These are phyloP conservation scores for Tamias sibiricus DNA, from an alignment of 2,113 vertebrate species.

Conservation along the genomic window DNA sequence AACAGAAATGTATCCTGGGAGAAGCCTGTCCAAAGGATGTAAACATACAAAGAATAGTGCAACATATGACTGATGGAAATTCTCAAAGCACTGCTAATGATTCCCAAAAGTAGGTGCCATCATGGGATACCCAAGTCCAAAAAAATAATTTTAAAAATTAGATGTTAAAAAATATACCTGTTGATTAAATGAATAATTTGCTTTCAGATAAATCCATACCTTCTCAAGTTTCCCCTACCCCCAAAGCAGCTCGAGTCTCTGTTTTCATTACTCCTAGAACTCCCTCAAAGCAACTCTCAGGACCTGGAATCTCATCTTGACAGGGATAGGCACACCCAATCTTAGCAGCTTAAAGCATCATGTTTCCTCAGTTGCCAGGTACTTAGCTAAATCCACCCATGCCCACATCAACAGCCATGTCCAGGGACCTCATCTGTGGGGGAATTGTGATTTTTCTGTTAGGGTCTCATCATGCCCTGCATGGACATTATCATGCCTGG, in stretches of 20 bases:
- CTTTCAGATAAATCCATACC: constrained; percentile 90
- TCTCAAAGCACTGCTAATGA: constrained; percentile 91
- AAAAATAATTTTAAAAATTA: constrained; percentile 93
- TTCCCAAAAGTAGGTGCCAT: constrained; percentile 89
- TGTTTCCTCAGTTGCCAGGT: constrained; percentile 97
- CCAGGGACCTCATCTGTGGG: constrained; percentile 97
- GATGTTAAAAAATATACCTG: constrained; percentile 91
- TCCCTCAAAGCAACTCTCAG: constrained; percentile 84
- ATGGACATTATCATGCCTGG: constrained; percentile 99
- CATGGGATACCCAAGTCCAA: constrained; percentile 90
- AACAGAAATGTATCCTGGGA: no score
- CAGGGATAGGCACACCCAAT: constrained; percentile 87
- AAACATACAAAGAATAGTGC: constrained; percentile 96
- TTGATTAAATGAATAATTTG: constrained; percentile 89
- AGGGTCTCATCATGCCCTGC: constrained; percentile 98
- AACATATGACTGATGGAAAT: constrained; percentile 92
- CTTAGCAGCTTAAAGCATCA: constrained; percentile 98
- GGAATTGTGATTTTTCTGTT: constrained; percentile 99
- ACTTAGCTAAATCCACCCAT: constrained; percentile 98
- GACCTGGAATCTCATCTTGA: constrained; percentile 90
- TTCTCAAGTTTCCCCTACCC: constrained; percentile 87
- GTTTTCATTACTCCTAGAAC: constrained; percentile 87
- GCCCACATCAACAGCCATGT: constrained; percentile 95
- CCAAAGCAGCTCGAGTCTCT: constrained; percentile 88
- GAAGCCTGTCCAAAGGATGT: constrained; percentile 93